Conservation (phyloP, 2,113 vertebrate genomes). For the Andinoacara biseriatus region DNA sequence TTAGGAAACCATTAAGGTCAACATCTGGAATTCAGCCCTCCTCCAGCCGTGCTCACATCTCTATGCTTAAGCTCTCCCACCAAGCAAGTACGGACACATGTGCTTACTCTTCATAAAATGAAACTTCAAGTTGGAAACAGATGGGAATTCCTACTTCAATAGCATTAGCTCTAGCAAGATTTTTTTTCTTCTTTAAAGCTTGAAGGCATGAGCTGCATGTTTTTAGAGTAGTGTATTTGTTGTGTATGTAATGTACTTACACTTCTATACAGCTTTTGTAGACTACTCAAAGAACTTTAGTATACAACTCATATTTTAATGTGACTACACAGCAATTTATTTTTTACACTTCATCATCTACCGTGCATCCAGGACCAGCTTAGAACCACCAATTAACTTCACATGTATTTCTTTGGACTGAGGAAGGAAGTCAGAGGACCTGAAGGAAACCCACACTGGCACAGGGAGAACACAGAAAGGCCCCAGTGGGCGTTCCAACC, state of each 20-base stretch:
- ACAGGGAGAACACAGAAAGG: background rate
- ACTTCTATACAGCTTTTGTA: background rate
- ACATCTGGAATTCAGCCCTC: background rate
- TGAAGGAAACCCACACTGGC: no score
- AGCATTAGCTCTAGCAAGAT: background rate
- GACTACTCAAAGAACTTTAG: background rate
- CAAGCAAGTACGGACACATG: background rate
- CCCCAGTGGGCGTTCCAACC: background rate
- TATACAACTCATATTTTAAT: background rate
- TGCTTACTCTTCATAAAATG: background rate
- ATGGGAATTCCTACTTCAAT: background rate
- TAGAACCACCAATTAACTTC: background rate
- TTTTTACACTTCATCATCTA: background rate
- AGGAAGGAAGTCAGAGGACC: background rate
- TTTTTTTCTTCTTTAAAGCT: background rate
- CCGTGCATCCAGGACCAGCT: fast-evolving
- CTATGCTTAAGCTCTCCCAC: background rate
- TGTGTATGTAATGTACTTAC: background rate
- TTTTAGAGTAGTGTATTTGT: background rate
- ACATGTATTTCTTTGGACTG: background rate
- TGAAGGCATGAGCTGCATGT: background rate
- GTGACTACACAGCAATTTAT: background rate
- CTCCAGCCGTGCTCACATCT: background rate
- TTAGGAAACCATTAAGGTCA: background rate
- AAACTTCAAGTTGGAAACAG: background rate